Percentiles rank a stretch among this genome's conserved stretches.
These are phyloP conservation scores for Drosophila eugracilis DNA, from an alignment of 1,140 invertebrate species.

Conservation along the genomic window DNA sequence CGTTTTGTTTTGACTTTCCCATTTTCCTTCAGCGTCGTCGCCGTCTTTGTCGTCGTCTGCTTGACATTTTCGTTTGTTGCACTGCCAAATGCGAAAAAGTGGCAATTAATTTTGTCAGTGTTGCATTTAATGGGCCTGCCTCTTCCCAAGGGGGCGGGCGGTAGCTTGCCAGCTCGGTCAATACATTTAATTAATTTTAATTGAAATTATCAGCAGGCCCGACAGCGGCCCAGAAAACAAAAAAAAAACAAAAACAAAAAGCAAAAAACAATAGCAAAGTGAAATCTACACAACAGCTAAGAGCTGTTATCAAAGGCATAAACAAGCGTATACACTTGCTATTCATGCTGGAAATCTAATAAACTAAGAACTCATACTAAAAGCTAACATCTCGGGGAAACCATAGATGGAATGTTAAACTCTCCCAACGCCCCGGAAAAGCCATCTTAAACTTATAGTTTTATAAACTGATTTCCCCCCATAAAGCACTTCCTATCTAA, in stretches of 20 bases:
- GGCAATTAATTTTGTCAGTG: constrained; percentile 82
- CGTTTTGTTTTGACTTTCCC: constrained; percentile 34
- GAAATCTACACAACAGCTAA: constrained; percentile 30
- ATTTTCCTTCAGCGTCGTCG: too few species aligned
- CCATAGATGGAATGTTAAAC: too few species aligned
- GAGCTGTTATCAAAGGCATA: too few species aligned
- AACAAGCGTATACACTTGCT: neutral
- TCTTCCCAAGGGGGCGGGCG: neutral
- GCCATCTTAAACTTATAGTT: constrained; percentile 12
- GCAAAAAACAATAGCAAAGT: constrained; percentile 21
- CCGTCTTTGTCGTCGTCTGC: constrained; percentile 36
- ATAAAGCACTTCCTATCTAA: constrained; percentile 17
- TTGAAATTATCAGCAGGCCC: constrained; percentile 65
- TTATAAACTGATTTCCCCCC: neutral
- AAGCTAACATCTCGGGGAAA: neutral
- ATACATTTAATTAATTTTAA: constrained; percentile 72
- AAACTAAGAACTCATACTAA: too few species aligned
- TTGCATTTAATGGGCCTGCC: constrained; percentile 77
- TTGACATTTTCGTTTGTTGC: constrained; percentile 82
- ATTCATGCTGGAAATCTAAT: constrained; percentile 41
- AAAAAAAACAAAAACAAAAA: constrained; percentile 7
- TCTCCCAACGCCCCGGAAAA: constrained; percentile 34
- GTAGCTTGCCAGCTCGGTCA: constrained; percentile 2
- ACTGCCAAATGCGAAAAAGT: constrained; percentile 80
- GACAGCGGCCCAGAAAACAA: constrained; percentile 22